Base-by-base conservation (phyloP, 1,140 invertebrate genomes). In the Calycopis cecrops region DNA sequence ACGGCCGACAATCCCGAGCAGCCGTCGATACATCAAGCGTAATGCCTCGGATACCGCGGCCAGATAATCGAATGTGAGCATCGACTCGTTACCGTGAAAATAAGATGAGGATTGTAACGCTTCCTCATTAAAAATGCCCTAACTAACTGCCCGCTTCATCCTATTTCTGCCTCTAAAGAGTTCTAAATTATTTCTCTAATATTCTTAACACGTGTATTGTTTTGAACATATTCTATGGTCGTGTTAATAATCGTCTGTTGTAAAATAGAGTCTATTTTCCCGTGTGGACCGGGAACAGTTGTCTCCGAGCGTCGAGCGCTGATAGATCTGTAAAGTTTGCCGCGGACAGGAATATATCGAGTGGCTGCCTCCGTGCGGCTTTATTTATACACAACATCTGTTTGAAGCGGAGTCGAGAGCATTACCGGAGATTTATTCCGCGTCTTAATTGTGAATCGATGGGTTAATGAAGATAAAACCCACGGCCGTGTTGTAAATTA, bases 381-480 rank as follows among this genome's bases (percentile, higher is more conserved):
- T 86, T 87, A 87, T 87, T 85, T 87, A 85, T 85, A 84, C 76
- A 84, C 80, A 85, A 84, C 84, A 84, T 85, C 79, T 87, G 81
- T 87, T 87, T 82, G 81, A 82, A 87, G 81, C 80, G 66, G 83
- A 79, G 85, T 82, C 76, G 77, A 82, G 79, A 77, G 73, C 80
- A 87, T 85, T 85, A 85, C 84, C 65, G 75, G 75, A 85, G 81
- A 85, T 87, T 87, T 87, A 87, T 87, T 79, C 82, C 73, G 73
- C 81, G 84, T 87, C 84, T 87, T 87, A 87, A 87, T 87, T 87
- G 84, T 84, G 84, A 85, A 87, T 87, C 81, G 84, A 87, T 87
- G 81, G 84, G 80, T 85, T 87, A 87, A 87, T 87, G 84, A 87
- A 87, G 84, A 87, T 87, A 87, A 87, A 87, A 87, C 80, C 76